Evolutionary conservation across 2,113 vertebrate genomes (phyloP).

Genomic region (Cyprinodon variegatus): DNA sequence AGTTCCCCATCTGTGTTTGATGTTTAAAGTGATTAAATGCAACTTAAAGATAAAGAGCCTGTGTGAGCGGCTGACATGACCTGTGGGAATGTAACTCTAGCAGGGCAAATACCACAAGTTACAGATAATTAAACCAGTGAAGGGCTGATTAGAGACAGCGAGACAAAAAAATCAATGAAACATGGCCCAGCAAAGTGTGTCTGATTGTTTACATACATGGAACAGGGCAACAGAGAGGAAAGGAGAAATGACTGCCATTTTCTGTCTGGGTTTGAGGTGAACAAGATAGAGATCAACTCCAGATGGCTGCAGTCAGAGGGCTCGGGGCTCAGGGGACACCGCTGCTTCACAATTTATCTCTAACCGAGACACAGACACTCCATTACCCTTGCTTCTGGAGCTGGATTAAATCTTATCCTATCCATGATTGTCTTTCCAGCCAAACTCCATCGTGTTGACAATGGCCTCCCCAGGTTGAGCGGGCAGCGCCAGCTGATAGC

Average conservation of each 20-base stretch:
- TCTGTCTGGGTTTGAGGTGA: slow-evolving; percentile 63
- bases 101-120: slow-evolving; percentile 63
- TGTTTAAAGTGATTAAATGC: slow-evolving; percentile 52
- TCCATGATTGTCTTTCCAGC: slow-evolving; percentile 65
- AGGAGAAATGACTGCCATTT: slow-evolving; percentile 62
- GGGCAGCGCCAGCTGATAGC: slow-evolving; percentile 35
- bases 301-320: slow-evolving; percentile 74
- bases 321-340: slow-evolving; percentile 49
- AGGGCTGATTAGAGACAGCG: slow-evolving; percentile 69
- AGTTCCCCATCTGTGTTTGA: slow-evolving; percentile 25
- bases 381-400: slow-evolving; percentile 66
- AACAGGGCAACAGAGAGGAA: slow-evolving; percentile 35
- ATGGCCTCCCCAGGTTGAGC: slow-evolving; percentile 33
- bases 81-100: slow-evolving; percentile 54
- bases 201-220: slow-evolving; percentile 76
- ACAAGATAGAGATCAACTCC: slow-evolving; percentile 69
- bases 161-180: slow-evolving; percentile 72
- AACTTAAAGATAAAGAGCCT: slow-evolving; percentile 47
- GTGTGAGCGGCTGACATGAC: slow-evolving; percentile 40
- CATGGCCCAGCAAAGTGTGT: slow-evolving; percentile 67
- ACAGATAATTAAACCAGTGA: slow-evolving; percentile 70
- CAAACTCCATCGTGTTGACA: slow-evolving; percentile 59
- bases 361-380: slow-evolving; percentile 64
- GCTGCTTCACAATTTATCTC: slow-evolving; percentile 53
- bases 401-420: slow-evolving; percentile 65